A percentile compares a stretch with the other conserved stretches of the same genome.
phyloP scores from a whole-genome alignment of 1,140 invertebrate genomes.

The Camponotus pennsylvanicus region DNA sequence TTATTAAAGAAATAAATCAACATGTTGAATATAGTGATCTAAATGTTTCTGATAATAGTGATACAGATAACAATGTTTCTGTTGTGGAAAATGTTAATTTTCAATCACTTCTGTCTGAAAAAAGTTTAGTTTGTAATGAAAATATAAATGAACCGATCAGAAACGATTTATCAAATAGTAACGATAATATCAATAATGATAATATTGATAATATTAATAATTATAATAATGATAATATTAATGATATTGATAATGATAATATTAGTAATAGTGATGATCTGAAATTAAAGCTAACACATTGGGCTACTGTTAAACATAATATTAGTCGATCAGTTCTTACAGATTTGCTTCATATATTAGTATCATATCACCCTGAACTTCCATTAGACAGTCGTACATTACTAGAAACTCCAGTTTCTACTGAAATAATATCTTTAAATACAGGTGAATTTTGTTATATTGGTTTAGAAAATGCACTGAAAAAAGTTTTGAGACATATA shows the following conservation, averaged over 20 bases:
- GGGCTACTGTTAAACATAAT: constrained; percentile 7
- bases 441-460: not conserved
- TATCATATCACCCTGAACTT: not conserved
- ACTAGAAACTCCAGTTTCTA: constrained; percentile 4
- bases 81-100: not conserved
- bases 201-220: not conserved
- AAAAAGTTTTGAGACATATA: not conserved
- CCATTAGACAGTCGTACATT: constrained; percentile 12
- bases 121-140: not conserved
- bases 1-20: not conserved
- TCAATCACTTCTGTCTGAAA: not conserved
- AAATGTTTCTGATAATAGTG: not conserved
- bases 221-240: not conserved
- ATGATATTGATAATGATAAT: not conserved
- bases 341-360: constrained; percentile 21
- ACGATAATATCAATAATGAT: not conserved
- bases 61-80: not conserved
- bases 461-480: constrained; percentile 18
- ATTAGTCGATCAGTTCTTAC: not conserved
- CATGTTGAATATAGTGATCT: not conserved
- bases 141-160: not conserved
- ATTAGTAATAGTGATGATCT: not conserved
- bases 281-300: not conserved
- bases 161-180: not conserved
- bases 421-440: constrained; percentile 7